Conservation (phyloP, 2,888 invertebrate genomes). For the Antheraea assamensis region DNA sequence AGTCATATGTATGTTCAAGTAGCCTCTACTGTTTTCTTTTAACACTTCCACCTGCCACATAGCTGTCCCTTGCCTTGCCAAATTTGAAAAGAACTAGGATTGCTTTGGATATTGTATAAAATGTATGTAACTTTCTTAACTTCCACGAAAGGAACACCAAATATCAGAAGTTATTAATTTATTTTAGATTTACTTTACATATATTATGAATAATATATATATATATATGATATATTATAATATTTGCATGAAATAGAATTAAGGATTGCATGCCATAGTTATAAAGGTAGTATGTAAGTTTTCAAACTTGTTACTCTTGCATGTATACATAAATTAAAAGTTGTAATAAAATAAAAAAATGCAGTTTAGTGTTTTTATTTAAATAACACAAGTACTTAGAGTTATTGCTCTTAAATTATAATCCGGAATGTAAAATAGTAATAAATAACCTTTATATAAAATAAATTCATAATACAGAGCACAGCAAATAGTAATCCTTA, state of each 20-base stretch:
- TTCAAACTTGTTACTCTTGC: neutral
- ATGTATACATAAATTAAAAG: neutral
- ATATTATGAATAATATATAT: too few species aligned
- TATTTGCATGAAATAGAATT: neutral
- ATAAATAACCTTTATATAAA: conserved; percentile 4
- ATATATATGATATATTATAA: too few species aligned
- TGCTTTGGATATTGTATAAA: neutral
- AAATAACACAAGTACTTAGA: neutral
- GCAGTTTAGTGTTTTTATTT: conserved; percentile 8
- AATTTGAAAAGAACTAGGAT: too few species aligned
- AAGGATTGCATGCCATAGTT: conserved; percentile 2
- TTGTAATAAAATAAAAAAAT: conserved; percentile 4
- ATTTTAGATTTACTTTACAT: neutral
- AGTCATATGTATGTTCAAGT: too few species aligned
- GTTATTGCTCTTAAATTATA: conserved; percentile 13
- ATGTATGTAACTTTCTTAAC: neutral
- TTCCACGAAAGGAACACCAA: neutral
- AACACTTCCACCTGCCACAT: too few species aligned
- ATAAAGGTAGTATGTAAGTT: neutral
- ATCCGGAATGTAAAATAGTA: conserved; percentile 2
- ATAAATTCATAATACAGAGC: neutral
- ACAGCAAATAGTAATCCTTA: neutral
- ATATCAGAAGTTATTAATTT: neutral
- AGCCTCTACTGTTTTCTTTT: too few species aligned
- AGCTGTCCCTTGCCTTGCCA: too few species aligned